Evolutionary conservation across 2,888 invertebrate genomes (phyloP).

Genomic region (Lasioglossum leucozonium): DNA sequence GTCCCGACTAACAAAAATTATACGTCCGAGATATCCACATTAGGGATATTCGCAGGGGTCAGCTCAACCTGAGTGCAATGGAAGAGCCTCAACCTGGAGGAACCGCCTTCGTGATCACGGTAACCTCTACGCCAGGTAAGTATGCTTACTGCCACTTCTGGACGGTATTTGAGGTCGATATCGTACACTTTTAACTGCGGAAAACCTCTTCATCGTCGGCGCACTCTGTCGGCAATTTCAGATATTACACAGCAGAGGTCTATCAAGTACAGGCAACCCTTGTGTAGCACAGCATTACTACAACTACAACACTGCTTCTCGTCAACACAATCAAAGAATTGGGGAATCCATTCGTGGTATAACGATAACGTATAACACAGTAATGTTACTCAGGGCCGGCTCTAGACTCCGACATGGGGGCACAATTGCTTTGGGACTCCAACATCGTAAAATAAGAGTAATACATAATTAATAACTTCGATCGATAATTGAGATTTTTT

Average conservation of each 20-base stretch:
- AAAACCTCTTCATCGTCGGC: background rate
- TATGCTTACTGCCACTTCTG: background rate
- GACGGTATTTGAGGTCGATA: background rate
- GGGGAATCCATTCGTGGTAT: background rate
- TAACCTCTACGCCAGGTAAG: conserved; percentile 83
- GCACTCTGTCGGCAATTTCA: background rate
- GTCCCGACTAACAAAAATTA: conserved; percentile 80
- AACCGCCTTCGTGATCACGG: conserved; percentile 84
- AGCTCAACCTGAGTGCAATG: conserved; percentile 78
- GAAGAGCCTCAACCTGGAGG: background rate
- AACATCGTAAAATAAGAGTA: too few species aligned
- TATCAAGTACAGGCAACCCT: background rate
- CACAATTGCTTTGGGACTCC: background rate
- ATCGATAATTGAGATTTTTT: too few species aligned
- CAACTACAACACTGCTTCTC: background rate
- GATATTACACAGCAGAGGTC: background rate
- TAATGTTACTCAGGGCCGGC: background rate
- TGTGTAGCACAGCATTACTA: background rate
- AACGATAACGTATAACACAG: too few species aligned
- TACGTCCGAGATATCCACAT: conserved; percentile 83
- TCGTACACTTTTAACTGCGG: background rate
- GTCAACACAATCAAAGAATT: background rate
- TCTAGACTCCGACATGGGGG: background rate
- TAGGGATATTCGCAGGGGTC: conserved; percentile 85
- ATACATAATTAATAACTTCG: background rate